phyloP scores from a whole-genome alignment of 2,888 invertebrate species.

The Drosophila eohydei region DNA sequence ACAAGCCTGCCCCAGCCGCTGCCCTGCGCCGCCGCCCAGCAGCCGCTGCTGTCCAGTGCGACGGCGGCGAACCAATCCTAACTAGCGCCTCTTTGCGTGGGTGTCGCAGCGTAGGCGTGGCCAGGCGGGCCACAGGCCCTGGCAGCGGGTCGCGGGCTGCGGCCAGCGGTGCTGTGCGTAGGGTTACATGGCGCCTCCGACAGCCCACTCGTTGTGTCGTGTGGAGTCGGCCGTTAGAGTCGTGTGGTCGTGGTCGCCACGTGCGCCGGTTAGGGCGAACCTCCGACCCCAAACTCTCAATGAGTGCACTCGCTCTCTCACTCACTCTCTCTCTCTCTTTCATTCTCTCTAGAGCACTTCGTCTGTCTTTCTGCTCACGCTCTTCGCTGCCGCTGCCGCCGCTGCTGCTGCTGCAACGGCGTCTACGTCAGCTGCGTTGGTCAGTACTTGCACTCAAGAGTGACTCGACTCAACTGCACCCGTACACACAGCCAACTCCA shows the following conservation, averaged over 20 bases:
- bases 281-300: background rate
- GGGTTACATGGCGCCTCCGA: conserved; percentile 51
- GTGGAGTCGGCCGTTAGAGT: conserved; percentile 8
- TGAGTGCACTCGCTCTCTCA: conserved; percentile 4
- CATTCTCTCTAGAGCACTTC: background rate
- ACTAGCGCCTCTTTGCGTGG: conserved; percentile 75
- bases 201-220: conserved; percentile 28
- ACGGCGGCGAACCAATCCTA: conserved; percentile 74
- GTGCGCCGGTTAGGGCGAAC: conserved; percentile 56
- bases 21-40: background rate
- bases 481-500: conserved; percentile 31
- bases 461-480: conserved; percentile 38
- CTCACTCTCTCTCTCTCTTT: background rate
- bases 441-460: conserved; percentile 55
- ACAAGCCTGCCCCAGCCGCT: conserved; percentile 17
- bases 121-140: conserved; percentile 64
- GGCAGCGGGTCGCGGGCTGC: conserved; percentile 12
- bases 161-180: conserved; percentile 40
- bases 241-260: conserved; percentile 61
- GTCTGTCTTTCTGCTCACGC: background rate
- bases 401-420: conserved; percentile 5
- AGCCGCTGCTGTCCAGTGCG: conserved; percentile 61
- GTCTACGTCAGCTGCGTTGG: conserved; percentile 44
- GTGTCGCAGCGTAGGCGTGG: conserved; percentile 79
- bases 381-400: conserved; percentile 1